These are phyloP conservation scores for Petaurus breviceps DNA, from an alignment of 2,113 vertebrate species.

Conservation along the genomic window DNA sequence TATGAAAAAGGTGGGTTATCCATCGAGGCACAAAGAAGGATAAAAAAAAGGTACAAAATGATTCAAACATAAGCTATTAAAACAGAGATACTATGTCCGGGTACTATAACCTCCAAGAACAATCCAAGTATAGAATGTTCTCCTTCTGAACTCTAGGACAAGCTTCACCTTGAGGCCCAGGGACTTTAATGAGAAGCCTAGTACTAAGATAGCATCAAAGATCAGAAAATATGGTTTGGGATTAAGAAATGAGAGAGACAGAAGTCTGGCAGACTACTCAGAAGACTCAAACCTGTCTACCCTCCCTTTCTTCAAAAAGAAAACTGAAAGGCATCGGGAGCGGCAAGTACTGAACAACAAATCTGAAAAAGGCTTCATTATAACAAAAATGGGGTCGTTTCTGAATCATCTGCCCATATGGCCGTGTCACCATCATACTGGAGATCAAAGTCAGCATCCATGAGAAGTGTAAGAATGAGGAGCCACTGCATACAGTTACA, in stretches of 20 bases:
- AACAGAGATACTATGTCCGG: background rate
- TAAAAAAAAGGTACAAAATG: background rate
- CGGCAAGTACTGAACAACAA: background rate
- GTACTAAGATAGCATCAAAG: background rate
- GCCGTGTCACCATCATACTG: background rate
- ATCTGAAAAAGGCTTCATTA: background rate
- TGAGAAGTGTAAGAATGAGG: background rate
- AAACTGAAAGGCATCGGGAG: background rate
- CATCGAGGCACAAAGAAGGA: background rate
- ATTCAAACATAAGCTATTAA: background rate
- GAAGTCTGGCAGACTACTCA: background rate
- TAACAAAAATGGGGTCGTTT: background rate
- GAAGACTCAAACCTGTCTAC: background rate
- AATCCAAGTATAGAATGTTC: background rate
- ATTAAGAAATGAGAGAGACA: background rate
- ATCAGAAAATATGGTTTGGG: background rate
- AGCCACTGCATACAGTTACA: background rate
- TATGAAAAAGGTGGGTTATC: conserved; percentile 55
- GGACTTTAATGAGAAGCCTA: background rate
- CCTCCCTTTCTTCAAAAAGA: background rate
- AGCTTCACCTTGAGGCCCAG: background rate
- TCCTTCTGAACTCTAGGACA: background rate
- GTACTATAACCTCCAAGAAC: background rate
- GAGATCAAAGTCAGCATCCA: background rate
- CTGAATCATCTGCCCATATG: background rate